These are phyloP conservation scores for Melangyna quadrimaculata DNA, from an alignment of 2,888 invertebrate genomes.

Conservation along the genomic window DNA sequence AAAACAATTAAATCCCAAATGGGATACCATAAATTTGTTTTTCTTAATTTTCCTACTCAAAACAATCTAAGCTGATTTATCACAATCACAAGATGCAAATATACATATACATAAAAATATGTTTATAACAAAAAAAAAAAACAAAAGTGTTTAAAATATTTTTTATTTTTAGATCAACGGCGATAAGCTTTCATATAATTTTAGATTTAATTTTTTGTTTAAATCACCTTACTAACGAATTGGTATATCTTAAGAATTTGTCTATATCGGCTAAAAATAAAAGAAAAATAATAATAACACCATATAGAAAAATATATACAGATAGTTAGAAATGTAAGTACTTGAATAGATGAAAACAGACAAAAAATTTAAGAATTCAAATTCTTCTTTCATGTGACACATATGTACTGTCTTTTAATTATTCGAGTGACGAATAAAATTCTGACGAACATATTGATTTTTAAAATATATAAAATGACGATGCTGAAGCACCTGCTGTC, in stretches of 20 bases:
- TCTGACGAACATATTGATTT: not conserved
- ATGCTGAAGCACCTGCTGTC: not conserved
- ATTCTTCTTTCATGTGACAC: slow-evolving; percentile 1
- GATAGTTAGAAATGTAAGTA: not conserved
- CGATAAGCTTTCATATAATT: slow-evolving; percentile 18
- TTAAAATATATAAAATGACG: not conserved
- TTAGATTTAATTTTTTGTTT: not conserved
- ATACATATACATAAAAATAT: not conserved
- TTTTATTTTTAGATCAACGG: slow-evolving; percentile 15
- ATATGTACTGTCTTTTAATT: not conserved
- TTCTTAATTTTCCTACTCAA: not conserved
- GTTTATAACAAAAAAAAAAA: not conserved
- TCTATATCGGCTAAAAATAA: not conserved
- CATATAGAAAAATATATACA: not conserved
- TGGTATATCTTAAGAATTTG: not conserved
- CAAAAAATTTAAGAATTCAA: not conserved
- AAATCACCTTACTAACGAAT: not conserved
- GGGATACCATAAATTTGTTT: not conserved
- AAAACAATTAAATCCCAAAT: not conserved
- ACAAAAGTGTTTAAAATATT: not conserved
- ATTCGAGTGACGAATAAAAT: not conserved
- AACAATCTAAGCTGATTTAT: not conserved
- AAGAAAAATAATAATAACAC: not conserved
- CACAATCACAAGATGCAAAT: not conserved
- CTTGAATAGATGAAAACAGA: not conserved